phyloP scores from a whole-genome alignment of 2,797 vertebrate genomes.

The Scleropages formosus region DNA sequence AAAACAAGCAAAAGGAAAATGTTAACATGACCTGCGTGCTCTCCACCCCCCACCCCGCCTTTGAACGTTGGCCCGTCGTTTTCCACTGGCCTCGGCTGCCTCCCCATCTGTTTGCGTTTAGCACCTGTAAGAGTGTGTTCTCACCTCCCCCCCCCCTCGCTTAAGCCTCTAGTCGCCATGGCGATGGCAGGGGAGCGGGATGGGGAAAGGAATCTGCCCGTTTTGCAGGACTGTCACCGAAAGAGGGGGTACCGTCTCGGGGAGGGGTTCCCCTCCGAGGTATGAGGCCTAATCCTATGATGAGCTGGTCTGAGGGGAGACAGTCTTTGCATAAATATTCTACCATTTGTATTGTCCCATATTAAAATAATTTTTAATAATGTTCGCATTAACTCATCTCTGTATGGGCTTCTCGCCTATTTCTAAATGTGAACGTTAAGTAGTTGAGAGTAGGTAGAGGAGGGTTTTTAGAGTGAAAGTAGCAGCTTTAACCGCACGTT shows the following conservation, averaged over 20 bases:
- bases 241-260: neutral
- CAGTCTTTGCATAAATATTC: too few relatives aligned
- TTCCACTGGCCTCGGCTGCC: constrained; percentile 50
- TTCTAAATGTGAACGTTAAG: too few relatives aligned
- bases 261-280: neutral
- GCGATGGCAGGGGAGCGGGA: neutral
- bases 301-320: neutral
- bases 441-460: too few relatives aligned
- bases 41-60: neutral
- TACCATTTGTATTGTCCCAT: too few relatives aligned
- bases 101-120: constrained; percentile 71
- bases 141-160: too few relatives aligned
- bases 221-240: neutral
- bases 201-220: neutral
- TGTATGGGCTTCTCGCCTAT: too few relatives aligned
- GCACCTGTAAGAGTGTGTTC: constrained; percentile 35
- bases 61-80: constrained; percentile 40
- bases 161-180: neutral
- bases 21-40: constrained; percentile 3
- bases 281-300: neutral
- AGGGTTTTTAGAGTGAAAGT: too few relatives aligned
- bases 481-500: too few relatives aligned
- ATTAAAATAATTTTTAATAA: too few relatives aligned
- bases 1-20: neutral
- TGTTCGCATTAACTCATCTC: too few relatives aligned